Conservation (phyloP, 2,797 vertebrate genomes). For the Threskiornis aethiopicus region DNA sequence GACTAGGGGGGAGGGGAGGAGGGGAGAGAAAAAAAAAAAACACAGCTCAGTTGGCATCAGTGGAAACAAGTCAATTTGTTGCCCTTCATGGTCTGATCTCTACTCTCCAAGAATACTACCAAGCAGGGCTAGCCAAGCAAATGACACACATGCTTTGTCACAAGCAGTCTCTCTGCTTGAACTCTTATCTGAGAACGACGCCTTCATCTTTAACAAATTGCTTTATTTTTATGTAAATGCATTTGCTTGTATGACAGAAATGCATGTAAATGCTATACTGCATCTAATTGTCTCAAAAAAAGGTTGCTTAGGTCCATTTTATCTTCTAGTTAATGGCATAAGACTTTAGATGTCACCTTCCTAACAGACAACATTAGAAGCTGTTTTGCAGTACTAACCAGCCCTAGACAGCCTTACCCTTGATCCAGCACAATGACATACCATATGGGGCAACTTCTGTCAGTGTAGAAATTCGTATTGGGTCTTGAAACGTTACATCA, state of each 20-base stretch:
- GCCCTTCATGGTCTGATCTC: neutral
- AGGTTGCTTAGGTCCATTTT: neutral
- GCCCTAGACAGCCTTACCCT: neutral
- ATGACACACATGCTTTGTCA: neutral
- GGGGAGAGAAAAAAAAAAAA: fast-evolving
- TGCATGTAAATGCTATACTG: neutral
- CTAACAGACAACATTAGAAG: neutral
- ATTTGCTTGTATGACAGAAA: neutral
- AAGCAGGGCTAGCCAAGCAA: neutral
- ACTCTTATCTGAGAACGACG: neutral
- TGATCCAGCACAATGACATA: neutral
- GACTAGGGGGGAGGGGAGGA: too few species aligned
- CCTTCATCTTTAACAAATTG: neutral
- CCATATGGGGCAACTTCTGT: neutral
- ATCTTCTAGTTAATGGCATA: neutral
- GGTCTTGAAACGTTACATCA: neutral
- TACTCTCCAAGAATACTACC: neutral
- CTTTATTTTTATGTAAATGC: neutral
- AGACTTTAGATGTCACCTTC: neutral
- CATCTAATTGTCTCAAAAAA: neutral
- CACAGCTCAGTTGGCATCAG: neutral
- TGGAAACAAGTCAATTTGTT: neutral
- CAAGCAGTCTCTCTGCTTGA: neutral
- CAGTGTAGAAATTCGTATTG: neutral
- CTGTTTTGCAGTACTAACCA: neutral